Conservation (phyloP, 1,140 invertebrate genomes). For the Maconellicoccus hirsutus region DNA sequence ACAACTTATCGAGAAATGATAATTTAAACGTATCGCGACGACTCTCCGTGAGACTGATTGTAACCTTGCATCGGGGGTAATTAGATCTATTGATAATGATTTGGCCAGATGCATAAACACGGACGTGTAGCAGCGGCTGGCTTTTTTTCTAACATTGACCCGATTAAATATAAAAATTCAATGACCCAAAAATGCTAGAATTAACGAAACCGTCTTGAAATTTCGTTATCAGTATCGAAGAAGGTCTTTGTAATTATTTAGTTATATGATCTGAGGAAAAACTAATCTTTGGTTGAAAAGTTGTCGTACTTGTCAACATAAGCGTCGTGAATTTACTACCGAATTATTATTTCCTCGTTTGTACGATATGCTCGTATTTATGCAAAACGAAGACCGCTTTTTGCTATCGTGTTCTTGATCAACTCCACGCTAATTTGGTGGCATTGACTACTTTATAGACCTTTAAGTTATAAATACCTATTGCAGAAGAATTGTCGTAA, state of each 20-base stretch:
- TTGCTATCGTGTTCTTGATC: too few species aligned
- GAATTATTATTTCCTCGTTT: too few species aligned
- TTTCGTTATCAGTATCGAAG: neutral
- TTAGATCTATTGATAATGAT: conserved; percentile 9
- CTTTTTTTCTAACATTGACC: neutral
- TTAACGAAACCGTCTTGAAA: neutral
- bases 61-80: neutral
- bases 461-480: too few species aligned
- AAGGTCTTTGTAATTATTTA: neutral
- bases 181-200: neutral
- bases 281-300: neutral
- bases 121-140: neutral
- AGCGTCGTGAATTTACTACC: too few species aligned
- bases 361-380: too few species aligned
- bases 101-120: neutral
- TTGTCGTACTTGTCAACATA: neutral
- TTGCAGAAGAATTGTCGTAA: too few species aligned
- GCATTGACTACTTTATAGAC: too few species aligned
- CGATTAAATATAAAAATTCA: neutral
- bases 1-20: neutral
- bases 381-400: too few species aligned
- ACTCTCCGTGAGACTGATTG: neutral
- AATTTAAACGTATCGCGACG: neutral
- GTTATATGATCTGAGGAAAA: neutral
- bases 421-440: too few species aligned